Conservation (phyloP, 2,113 vertebrate genomes). For the Psephotus haematonotus region DNA sequence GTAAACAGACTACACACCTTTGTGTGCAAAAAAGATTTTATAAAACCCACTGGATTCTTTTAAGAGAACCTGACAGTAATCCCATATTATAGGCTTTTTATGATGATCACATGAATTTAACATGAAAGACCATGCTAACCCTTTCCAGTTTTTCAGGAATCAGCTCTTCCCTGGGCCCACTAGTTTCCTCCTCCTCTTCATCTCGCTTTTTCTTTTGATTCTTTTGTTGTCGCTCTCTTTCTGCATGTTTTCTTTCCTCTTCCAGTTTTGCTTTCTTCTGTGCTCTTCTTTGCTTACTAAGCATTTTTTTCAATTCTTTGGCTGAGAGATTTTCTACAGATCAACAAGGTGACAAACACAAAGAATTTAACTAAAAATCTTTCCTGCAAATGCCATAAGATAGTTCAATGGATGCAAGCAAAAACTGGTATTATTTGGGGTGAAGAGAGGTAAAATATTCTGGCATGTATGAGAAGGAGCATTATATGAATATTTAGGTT, state of each 20-base stretch:
- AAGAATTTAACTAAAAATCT: not conserved
- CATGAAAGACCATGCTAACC: conserved; percentile 56
- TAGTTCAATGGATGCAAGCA: not conserved
- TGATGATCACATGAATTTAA: not conserved
- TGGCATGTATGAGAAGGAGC: not conserved
- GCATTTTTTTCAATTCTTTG: conserved; percentile 84
- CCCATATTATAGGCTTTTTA: rapidly evolving
- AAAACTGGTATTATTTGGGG: not conserved
- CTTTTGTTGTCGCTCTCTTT: conserved; percentile 79
- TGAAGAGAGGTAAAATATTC: not conserved
- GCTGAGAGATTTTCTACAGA: conserved; percentile 79
- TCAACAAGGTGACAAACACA: not conserved
- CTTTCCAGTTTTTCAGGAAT: conserved; percentile 82
- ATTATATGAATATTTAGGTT: not conserved
- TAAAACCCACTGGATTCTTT: not conserved
- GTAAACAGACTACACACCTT: not conserved
- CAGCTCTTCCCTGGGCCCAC: conserved; percentile 79
- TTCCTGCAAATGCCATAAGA: not conserved
- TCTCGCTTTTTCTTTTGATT: conserved; percentile 81
- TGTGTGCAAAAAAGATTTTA: not conserved
- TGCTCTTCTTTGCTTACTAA: conserved; percentile 82
- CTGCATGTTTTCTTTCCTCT: conserved; percentile 78
- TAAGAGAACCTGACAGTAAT: not conserved
- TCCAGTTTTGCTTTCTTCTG: conserved; percentile 83
- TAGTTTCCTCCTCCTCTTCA: conserved; percentile 79